Conservation (phyloP, 2,113 vertebrate genomes). For the Hystrix brachyura region DNA sequence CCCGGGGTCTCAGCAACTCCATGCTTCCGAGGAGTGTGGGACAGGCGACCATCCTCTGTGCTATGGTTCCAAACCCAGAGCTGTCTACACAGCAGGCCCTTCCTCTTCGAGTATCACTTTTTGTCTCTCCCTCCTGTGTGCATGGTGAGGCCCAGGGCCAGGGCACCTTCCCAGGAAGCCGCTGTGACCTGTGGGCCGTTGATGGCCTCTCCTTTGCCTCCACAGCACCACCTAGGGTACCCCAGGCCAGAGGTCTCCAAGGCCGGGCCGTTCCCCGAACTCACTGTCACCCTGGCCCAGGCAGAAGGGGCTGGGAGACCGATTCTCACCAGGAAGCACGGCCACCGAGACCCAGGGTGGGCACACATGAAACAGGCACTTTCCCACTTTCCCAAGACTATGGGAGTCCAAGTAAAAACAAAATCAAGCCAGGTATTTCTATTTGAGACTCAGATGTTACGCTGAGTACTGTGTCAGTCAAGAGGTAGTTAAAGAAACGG, state of each 20-base stretch:
- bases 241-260: not conserved
- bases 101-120: not conserved
- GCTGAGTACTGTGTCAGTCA: not conserved
- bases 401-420: fast-evolving
- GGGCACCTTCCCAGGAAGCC: not conserved
- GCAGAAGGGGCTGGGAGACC: no score
- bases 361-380: fast-evolving
- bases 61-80: no score
- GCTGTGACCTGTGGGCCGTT: no score
- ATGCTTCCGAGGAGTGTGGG: fast-evolving
- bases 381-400: not conserved
- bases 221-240: not conserved
- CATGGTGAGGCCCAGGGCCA: fast-evolving
- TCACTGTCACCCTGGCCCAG: no score
- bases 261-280: not conserved
- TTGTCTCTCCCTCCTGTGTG: not conserved
- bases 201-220: no score
- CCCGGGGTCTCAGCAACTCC: not conserved
- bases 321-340: fast-evolving
- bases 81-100: fast-evolving
- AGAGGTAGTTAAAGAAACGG: not conserved
- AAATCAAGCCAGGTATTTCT: fast-evolving
- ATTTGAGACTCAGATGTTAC: not conserved
- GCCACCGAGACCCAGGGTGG: not conserved
- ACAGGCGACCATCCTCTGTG: fast-evolving